Evolutionary conservation across 2,888 invertebrate species (phyloP), one percentile per base, ranked within the genome.

Genomic region (Aelia acuminata): DNA sequence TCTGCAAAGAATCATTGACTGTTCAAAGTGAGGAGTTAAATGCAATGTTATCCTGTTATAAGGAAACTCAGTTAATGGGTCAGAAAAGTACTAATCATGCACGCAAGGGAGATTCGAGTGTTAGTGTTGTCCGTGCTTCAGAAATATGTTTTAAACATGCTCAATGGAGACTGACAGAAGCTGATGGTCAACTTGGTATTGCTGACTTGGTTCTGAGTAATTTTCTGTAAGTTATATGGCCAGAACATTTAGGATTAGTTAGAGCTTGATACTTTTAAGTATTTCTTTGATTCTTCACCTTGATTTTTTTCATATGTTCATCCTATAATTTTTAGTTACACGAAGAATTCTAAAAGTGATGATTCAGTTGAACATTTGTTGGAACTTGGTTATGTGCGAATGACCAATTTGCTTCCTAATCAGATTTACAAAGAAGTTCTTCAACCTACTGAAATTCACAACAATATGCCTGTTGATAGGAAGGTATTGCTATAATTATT

Each of bases 61-160:
- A 97, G 91, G 97, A 97, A 92, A 95, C 95, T 0, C 96, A 96
- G 85, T 93, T 96, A 0, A 93, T 93, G 7, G 93, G 93, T 18
- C 92, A 92, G 90, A 94, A 94, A 90, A 92, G 95, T 89, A 94
- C 94, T 0, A 94, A 95, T n/a, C 75, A 87, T 50, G 88, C 88
- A 15, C 94, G 95, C 85, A 92, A 95, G 22, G 94, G 94, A 57
- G 94, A 96, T 92, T 95, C 95, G 91, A 95, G 95, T 5, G 94
- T 96, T 47, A 95, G 96, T 87, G 92, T 93, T 39, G 96, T 97
- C 47, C 94, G 98, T 53, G 95, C 96, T 1, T 97, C 96, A 91
- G 98, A 99, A 93, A 99, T 99, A 91, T 99, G 98, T 93, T 99
- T 99, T 93, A 98, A 99, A 93, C 97, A 98, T 91, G 99, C 99